Base-by-base conservation (phyloP, 2,113 vertebrate species). In the Dicentrarchus labrax region DNA sequence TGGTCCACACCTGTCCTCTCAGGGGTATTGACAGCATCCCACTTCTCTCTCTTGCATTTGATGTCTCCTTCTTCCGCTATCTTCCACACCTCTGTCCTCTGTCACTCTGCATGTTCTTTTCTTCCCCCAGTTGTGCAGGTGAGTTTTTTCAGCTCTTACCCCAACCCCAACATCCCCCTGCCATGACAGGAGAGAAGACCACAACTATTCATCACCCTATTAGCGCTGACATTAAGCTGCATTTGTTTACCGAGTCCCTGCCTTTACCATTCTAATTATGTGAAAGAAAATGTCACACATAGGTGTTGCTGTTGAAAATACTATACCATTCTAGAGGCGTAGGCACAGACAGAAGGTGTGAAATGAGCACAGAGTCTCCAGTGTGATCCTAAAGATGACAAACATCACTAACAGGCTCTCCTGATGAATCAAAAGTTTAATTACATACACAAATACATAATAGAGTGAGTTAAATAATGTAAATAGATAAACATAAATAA, bases 1-100 rank as follows among this genome's bases (percentile, higher is more conserved):
- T 89, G 84, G 87, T 91, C 91, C 91, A 90, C 92, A 92, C 87
- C 89, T 93, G 91, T 90, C 87, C 90, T 93, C 90, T 93, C 92
- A 65, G 78, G 86, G 87, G 89, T 83, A 92, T 86, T 85, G 86
- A 86, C 82, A 86, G 86, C 80, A 54, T 72, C 84, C 83, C 85
- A 88, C 79, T 81, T 81, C 68, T 62, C 82, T 51, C 54, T 50
- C 68, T 60, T 50, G 84, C 61, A 83, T 85, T 89, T 88, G 78
- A 84, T 88, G 80, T 89, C 83, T 91, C 76, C 80, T 89, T 84
- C 78, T 89, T 84, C 78, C 41, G 6, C 68, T 76, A 41, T 71
- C 43, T 77, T 76, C 43, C 72, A 68, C 83, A 80, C 81, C 86
- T 76, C 59, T 68, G 64, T 88, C 81, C 51, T 85, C 85, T 75